Conservation (phyloP, 2,113 vertebrate species). For the Orycteropus afer region DNA sequence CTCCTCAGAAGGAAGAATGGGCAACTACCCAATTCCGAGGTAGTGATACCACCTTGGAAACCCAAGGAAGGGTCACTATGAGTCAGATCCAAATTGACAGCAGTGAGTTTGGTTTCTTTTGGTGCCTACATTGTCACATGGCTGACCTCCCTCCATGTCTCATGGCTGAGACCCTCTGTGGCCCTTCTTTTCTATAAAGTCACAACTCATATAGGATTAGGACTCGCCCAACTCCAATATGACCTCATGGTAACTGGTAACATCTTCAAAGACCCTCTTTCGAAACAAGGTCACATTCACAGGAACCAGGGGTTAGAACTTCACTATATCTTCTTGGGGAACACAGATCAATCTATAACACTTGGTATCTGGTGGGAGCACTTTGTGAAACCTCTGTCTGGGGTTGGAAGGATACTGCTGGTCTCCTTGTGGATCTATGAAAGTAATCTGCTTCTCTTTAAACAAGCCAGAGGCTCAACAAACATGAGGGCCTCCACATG, state of each 20-base stretch:
- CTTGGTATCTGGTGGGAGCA: neutral
- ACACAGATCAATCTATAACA: neutral
- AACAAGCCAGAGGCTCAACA: neutral
- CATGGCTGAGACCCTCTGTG: neutral
- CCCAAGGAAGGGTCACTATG: no score
- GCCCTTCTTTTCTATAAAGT: neutral
- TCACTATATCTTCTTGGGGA: neutral
- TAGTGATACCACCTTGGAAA: no score
- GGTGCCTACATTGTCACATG: neutral
- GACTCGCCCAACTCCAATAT: neutral
- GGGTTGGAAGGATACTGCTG: neutral
- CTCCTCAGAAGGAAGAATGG: no score
- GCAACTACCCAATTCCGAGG: no score
- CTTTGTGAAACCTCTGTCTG: rapidly evolving
- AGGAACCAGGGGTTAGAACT: neutral
- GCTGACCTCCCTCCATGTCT: neutral
- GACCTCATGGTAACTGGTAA: neutral
- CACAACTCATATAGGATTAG: neutral
- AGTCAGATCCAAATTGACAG: no score
- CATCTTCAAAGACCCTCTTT: neutral
- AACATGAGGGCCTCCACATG: neutral
- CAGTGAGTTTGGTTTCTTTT: no score
- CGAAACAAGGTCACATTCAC: neutral
- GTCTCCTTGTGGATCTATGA: neutral
- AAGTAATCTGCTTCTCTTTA: neutral